Percentiles rank a stretch among this genome's conserved stretches.
These are phyloP conservation scores for Gymnoscelis rufifasciata DNA, from an alignment of 2,888 invertebrate species.

Conservation along the genomic window DNA sequence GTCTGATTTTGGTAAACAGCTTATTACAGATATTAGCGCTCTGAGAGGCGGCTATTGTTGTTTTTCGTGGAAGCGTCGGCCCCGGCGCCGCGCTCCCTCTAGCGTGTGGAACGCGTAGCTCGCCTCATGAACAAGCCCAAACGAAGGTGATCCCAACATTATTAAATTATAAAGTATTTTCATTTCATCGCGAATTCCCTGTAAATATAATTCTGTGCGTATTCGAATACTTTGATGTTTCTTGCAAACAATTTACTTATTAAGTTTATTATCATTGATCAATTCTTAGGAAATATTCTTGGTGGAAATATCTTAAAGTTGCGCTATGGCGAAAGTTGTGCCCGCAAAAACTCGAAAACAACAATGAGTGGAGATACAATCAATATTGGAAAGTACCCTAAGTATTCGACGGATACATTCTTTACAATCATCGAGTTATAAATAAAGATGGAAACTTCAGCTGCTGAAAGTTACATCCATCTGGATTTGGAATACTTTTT, in stretches of 20 bases:
- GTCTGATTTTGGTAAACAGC: background rate
- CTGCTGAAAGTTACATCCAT: too few relatives aligned
- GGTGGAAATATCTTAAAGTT: background rate
- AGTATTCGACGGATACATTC: too few relatives aligned
- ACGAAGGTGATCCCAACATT: slow-evolving; percentile 24
- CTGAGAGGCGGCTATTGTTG: background rate
- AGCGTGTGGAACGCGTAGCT: slow-evolving; percentile 13
- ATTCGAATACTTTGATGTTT: slow-evolving; percentile 21
- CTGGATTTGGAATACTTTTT: too few relatives aligned
- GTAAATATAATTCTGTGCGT: slow-evolving; percentile 19
- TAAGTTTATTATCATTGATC: slow-evolving; percentile 9
- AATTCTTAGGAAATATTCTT: background rate
- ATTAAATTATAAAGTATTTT: slow-evolving; percentile 31
- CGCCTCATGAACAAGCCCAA: slow-evolving; percentile 24
- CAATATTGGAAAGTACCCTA: too few relatives aligned
- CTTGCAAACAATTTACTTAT: slow-evolving; percentile 14
- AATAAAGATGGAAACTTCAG: too few relatives aligned
- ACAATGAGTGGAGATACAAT: background rate
- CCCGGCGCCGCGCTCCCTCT: background rate
- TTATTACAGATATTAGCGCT: too few relatives aligned
- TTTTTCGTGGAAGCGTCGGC: too few relatives aligned
- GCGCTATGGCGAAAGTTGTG: background rate
- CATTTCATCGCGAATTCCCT: slow-evolving; percentile 22
- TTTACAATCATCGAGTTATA: too few relatives aligned
- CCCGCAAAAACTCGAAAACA: background rate